A percentile compares a stretch with the other conserved stretches of the same genome.
phyloP scores from a whole-genome alignment of 2,888 invertebrate species.

The Onchidella celtica region DNA sequence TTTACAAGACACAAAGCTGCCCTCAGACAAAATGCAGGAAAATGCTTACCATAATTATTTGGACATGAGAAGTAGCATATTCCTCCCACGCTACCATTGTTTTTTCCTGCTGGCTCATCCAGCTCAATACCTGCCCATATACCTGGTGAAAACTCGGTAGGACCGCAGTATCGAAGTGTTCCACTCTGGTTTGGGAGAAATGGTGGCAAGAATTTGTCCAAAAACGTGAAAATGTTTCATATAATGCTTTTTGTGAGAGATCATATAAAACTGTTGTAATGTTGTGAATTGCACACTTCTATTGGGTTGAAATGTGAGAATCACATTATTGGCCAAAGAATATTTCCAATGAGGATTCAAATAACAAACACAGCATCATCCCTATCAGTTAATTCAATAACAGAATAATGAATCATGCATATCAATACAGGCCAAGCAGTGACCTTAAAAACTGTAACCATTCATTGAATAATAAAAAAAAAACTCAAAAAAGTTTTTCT shows the following conservation, averaged over 20 bases:
- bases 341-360: too few relatives aligned
- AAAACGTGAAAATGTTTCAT: background rate
- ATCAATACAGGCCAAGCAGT: too few relatives aligned
- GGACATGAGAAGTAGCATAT: conserved; percentile 80
- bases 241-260: background rate
- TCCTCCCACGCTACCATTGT: conserved; percentile 82
- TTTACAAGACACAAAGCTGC: too few relatives aligned
- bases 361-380: too few relatives aligned
- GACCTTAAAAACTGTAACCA: too few relatives aligned
- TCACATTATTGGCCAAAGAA: too few relatives aligned
- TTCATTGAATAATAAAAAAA: too few relatives aligned
- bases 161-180: conserved; percentile 80
- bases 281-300: background rate
- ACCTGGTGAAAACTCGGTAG: conserved; percentile 81
- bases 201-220: too few relatives aligned
- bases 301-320: background rate
- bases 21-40: too few relatives aligned
- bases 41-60: conserved; percentile 80
- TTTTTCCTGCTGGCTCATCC: conserved; percentile 81
- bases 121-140: conserved; percentile 83
- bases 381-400: too few relatives aligned
- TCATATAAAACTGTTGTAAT: background rate
- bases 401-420: too few relatives aligned
- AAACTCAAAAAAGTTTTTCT: too few relatives aligned
- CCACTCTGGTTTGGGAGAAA: conserved; percentile 73